Base-by-base conservation (phyloP, 2,797 vertebrate genomes). In the Hemibagrus guttatus region DNA sequence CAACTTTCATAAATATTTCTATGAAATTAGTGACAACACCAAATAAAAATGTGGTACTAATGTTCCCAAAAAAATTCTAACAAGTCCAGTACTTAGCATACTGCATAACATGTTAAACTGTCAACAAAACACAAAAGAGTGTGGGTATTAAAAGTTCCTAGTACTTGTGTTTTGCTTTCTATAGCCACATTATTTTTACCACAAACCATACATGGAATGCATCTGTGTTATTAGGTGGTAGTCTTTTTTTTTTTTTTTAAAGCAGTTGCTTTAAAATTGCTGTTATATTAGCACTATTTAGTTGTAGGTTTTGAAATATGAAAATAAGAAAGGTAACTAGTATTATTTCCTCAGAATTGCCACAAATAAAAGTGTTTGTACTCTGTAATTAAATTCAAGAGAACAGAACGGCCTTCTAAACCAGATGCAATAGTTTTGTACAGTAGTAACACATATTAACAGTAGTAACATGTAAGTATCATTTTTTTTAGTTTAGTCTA, bases 141-240 rank as follows among this genome's bases (percentile, higher is more conserved):
- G 83, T 72, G 83, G 86, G 86, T 71, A 72, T 64, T 42, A 35
- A 28, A 79, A n/a, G 21, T 87, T 87, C 86, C 68, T 74, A 58
- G 86, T 87, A 87, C 64, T 59, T 63, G 9, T 16, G 31, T 71
- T 66, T 84, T 81, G 17, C 46, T 54, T 81, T 74, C 19, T 66
- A 42, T 63, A 84, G 42, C 21, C 39, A 71, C 54, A 39, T 72
- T 81, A 81, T 85, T 81, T 84, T 63, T 71, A 85, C 17, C 54
- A 64, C 31, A 87, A 84, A 87, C 78, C 26, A 56, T 81, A 81
- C 87, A 81, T 58, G n/a, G 76, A 75, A 85, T 58, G 12, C 81
- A 61, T 42, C 28, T 6, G 26, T 5, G 21, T 46, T 84, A 46
- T 56, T 13, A 2, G 68, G 17, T 42, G n/a, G n/a, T n/a, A n/a